Base-by-base conservation (phyloP, 2,797 vertebrate genomes). In the Podarcis siculus region DNA sequence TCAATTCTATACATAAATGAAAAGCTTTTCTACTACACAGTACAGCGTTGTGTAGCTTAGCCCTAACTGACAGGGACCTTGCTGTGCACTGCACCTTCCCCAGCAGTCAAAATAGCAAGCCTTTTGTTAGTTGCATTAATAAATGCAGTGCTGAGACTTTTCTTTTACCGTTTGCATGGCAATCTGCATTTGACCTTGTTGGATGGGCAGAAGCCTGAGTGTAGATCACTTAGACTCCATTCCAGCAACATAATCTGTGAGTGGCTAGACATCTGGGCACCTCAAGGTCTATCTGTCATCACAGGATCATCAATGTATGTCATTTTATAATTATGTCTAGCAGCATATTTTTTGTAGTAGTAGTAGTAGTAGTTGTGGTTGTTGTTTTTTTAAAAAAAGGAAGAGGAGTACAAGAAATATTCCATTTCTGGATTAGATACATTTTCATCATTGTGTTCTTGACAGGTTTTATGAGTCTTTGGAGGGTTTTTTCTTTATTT, bases 231-330 rank as follows among this genome's bases (percentile, higher is more conserved):
- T 27, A 58, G 0, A 0, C 67, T 89, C 86, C 80, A 79, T 90
- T 87, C 82, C 73, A 19, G 39, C 67, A 88, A 87, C 2, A 5
- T 37, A 82, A 85, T 49, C n/a, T 79, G 49, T 61, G 86, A 90
- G 0, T 2, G 35, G 32, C 75, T 37, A 37, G 72, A 77, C 66
- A 77, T 64, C 61, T 66, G 15, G 1, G 0, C 39, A 30, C 90
- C 76, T 88, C 58, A 6, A 42, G 79, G 8, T 58, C 73, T 67
- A 69, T 73, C 67, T 83, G 72, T 7, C 64, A 25, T 0, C 32
- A 64, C 0, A 75, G 42, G 72, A 82, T 92, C 87, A 83, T 25
- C 67, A 75, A 82, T 0, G 0, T 0, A 0, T 1, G 37, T 61
- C 78, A 86, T 79, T 82, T 49, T 30, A 27, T 45, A 79, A 85